Conservation (phyloP, 2,113 vertebrate species). For the Madoqua kirkii region DNA sequence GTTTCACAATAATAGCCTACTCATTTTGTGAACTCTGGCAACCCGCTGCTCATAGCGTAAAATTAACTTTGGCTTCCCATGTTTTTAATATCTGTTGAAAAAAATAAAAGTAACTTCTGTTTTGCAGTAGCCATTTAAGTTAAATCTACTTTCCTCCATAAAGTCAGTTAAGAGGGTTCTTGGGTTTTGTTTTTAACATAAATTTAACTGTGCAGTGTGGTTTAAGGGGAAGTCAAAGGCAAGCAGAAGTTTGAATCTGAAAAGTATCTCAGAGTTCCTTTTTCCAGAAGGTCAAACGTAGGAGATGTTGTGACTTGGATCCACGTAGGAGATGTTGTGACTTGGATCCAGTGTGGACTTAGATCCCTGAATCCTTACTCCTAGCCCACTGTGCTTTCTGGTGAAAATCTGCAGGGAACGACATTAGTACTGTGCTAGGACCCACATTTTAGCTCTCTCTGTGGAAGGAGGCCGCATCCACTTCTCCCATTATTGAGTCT, state of each 20-base stretch:
- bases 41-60: background rate
- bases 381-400: background rate
- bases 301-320: background rate
- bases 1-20: background rate
- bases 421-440: background rate
- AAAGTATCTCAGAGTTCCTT: background rate
- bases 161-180: background rate
- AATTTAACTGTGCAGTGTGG: background rate
- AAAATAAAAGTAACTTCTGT: background rate
- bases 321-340: too few relatives aligned
- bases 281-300: background rate
- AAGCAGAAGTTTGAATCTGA: slow-evolving; percentile 13
- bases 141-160: background rate
- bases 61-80: background rate
- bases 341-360: too few relatives aligned
- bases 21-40: background rate
- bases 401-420: background rate
- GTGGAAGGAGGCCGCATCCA: background rate
- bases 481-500: background rate
- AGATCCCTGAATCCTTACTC: background rate
- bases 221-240: background rate
- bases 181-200: background rate
- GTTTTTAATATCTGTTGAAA: slow-evolving; percentile 22
- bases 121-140: background rate
- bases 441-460: background rate